Evolutionary conservation across 2,888 invertebrate species (phyloP), one percentile per base, ranked within the genome.

Genomic region (Agrochola macilenta): DNA sequence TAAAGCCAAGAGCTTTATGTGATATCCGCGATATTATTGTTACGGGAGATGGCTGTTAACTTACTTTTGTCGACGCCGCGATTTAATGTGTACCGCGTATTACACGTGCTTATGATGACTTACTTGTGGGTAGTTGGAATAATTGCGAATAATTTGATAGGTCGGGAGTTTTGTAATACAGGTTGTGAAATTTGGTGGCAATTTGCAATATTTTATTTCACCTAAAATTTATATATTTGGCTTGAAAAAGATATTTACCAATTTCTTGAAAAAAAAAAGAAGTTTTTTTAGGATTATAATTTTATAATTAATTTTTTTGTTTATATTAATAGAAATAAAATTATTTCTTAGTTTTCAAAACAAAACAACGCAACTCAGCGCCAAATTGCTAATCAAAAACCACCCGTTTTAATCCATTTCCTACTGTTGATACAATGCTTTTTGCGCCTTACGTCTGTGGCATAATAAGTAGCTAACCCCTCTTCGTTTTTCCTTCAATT

Each of bases 1-100:
- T 93, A 92, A 93, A 91, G 90, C 91, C 90, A 84, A 90, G 87
- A 91, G 93, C 90, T 92, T 91, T 92, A 93, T 89, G 91, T 89
- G 90, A 89, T 91, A 91, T 90, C 84, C 86, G 86, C 76, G 83
- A 89, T 90, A 91, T 91, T 91, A 91, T 92, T 93, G 90, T 92
- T 91, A 90, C 89, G 88, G 86, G 88, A 85, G 84, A 87, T 84
- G 87, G 75, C 84, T 87, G 89, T 88, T 89, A 91, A 90, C 89
- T 92, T 88, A 87, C 88, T 90, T 90, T 90, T 88, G 89, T 86
- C 70, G 86, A 87, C 63, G 83, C 79, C 73, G 70, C 87, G 86
- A 89, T 90, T 91, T 90, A 89, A 90, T 88, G 87, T 86, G 78
- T 76, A 69, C 77, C 63, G 52, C 39, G 57, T 49, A 63, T 64